Evolutionary conservation across 2,113 vertebrate species (phyloP).

Genomic region (Prionailurus viverrinus): DNA sequence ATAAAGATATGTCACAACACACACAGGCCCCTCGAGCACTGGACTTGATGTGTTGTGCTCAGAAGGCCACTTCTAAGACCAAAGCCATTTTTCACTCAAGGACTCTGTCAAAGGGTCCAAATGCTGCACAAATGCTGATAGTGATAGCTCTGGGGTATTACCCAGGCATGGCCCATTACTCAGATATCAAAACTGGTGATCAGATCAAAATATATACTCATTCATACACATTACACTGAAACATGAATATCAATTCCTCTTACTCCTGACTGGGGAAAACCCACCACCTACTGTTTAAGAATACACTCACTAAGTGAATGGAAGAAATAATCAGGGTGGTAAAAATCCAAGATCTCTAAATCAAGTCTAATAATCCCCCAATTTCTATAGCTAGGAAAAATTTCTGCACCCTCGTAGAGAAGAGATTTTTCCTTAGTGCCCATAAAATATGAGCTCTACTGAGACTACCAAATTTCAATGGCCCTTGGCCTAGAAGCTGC

Average conservation of each 20-base stretch:
- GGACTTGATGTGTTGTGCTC: constrained; percentile 83
- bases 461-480: constrained; percentile 17
- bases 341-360: not conserved
- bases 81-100: constrained; percentile 80
- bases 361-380: not conserved
- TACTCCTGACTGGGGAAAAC: not conserved
- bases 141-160: constrained; percentile 30
- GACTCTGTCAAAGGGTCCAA: constrained; percentile 68
- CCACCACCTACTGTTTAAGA: not conserved
- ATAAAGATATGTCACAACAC: constrained; percentile 87
- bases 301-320: not conserved
- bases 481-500: not conserved
- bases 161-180: not conserved
- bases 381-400: not conserved
- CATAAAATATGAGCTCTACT: not conserved
- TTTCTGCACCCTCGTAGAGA: not conserved
- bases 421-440: not conserved
- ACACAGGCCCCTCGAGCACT: constrained; percentile 80
- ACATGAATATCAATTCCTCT: not conserved
- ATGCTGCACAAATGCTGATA: constrained; percentile 39
- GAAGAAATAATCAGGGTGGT: not conserved
- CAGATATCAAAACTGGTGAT: constrained; percentile 51
- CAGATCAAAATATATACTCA: constrained; percentile 6
- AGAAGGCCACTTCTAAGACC: constrained; percentile 84
- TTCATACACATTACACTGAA: not conserved